These are phyloP conservation scores for Schizotus pectinicornis DNA, from an alignment of 2,888 invertebrate species.

Conservation along the genomic window DNA sequence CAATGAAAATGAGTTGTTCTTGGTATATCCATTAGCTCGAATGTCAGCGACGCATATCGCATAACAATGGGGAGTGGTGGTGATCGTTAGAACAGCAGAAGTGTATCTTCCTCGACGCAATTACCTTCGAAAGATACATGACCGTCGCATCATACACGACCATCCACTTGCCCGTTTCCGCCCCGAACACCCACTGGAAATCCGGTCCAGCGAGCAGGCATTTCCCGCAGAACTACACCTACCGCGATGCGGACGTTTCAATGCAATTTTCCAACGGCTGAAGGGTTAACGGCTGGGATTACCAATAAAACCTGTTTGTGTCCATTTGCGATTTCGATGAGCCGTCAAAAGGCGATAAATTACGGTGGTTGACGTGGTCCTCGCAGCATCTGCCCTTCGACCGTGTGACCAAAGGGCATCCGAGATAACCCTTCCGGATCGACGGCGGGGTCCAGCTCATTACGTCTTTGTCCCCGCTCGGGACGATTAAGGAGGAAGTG, in stretches of 20 bases:
- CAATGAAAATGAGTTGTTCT: slow-evolving; percentile 27
- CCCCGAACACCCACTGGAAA: slow-evolving; percentile 30
- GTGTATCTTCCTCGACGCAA: slow-evolving; percentile 23
- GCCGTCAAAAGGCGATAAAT: slow-evolving; percentile 42
- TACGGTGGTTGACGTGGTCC: slow-evolving; percentile 36
- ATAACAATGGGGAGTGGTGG: slow-evolving; percentile 30
- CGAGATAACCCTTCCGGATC: slow-evolving; percentile 35
- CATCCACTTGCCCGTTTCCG: slow-evolving; percentile 31
- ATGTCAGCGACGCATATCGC: slow-evolving; percentile 33
- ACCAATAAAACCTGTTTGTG: slow-evolving; percentile 44
- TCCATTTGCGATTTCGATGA: slow-evolving; percentile 38
- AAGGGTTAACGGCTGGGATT: slow-evolving; percentile 2
- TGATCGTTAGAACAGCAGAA: slow-evolving; percentile 24
- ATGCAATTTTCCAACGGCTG: too few relatives aligned
- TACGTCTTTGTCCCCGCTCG: slow-evolving; percentile 15
- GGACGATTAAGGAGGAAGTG: slow-evolving; percentile 33
- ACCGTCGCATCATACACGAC: slow-evolving; percentile 28
- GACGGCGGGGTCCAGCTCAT: slow-evolving; percentile 26
- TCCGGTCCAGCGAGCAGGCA: slow-evolving; percentile 20
- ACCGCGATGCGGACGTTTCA: too few relatives aligned
- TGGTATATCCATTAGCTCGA: slow-evolving; percentile 29
- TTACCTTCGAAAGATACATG: slow-evolving; percentile 31
- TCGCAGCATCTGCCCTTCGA: slow-evolving; percentile 46
- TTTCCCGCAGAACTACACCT: not conserved
- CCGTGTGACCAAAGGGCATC: slow-evolving; percentile 50